Conservation (phyloP, 2,888 invertebrate species). For the Agriopis aurantiaria region DNA sequence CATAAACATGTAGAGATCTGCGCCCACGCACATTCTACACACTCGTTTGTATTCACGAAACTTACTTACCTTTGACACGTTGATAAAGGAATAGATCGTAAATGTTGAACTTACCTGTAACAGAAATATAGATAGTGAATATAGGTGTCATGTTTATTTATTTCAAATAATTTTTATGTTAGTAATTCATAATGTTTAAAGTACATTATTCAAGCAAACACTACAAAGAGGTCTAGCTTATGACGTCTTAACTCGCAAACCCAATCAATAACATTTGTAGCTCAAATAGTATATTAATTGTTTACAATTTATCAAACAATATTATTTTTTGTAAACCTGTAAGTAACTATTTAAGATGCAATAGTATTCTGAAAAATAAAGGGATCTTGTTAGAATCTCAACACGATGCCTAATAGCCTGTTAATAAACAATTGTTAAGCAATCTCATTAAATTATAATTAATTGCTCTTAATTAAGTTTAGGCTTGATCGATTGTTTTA, state of each 20-base stretch:
- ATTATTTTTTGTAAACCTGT: too few species aligned
- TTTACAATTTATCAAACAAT: background rate
- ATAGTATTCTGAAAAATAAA: too few species aligned
- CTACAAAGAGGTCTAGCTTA: background rate
- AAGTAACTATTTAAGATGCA: too few species aligned
- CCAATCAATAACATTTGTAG: background rate
- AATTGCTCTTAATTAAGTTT: too few species aligned
- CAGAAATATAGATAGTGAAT: constrained; percentile 41
- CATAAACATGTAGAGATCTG: constrained; percentile 21
- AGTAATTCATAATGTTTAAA: background rate
- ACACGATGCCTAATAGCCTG: too few species aligned
- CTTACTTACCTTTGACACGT: constrained; percentile 59
- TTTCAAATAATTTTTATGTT: background rate
- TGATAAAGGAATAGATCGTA: constrained; percentile 34
- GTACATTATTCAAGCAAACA: constrained; percentile 1
- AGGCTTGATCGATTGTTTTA: too few species aligned
- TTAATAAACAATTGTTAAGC: too few species aligned
- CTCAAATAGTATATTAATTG: background rate
- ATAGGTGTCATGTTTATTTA: constrained; percentile 6
- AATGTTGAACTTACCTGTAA: constrained; percentile 61
- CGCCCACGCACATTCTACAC: constrained; percentile 63
- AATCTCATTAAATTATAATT: too few species aligned
- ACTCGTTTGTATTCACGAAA: constrained; percentile 40
- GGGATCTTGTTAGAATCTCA: too few species aligned
- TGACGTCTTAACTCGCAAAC: background rate